Conservation (phyloP, 2,113 vertebrate species). For the Willisornis vidua region DNA sequence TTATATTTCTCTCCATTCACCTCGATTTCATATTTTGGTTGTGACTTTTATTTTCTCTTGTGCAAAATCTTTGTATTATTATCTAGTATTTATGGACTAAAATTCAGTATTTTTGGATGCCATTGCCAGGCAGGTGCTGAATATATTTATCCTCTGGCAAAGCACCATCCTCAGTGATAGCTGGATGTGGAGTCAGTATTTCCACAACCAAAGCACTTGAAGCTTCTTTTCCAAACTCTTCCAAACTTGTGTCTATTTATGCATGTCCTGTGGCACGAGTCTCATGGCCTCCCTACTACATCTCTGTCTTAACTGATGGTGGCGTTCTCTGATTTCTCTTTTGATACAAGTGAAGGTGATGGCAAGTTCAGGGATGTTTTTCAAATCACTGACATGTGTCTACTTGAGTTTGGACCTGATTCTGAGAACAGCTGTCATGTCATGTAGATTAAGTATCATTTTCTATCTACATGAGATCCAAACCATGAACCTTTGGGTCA, state of each 20-base stretch:
- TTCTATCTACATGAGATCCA: neutral
- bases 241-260: neutral
- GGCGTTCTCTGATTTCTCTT: neutral
- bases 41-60: neutral
- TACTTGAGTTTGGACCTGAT: neutral
- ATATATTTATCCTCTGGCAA: neutral
- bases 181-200: neutral
- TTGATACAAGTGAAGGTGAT: neutral
- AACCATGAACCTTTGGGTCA: neutral
- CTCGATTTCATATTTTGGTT: neutral
- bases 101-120: neutral
- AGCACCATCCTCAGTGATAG: neutral
- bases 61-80: neutral
- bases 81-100: neutral
- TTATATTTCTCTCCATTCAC: neutral
- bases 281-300: too few relatives aligned
- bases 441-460: neutral
- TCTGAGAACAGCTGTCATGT: neutral
- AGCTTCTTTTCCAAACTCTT: neutral
- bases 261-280: neutral
- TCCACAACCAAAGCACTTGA: neutral
- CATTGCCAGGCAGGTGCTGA: neutral
- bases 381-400: neutral
- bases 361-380: neutral
- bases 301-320: neutral